Base-by-base conservation (phyloP, 23 tunicate species). In the Trididemnum clinides region DNA sequence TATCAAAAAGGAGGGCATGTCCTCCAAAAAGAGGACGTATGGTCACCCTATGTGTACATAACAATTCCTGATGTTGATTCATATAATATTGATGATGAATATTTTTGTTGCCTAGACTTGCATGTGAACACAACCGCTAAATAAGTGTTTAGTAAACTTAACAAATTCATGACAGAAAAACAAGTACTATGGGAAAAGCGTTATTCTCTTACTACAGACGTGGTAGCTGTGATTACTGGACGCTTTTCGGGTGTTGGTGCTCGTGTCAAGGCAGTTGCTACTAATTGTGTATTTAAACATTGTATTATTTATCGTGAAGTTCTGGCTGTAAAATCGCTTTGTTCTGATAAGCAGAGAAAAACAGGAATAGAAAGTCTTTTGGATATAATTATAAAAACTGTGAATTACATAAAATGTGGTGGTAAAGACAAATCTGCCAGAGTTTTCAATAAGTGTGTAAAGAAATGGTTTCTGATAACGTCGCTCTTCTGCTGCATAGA, bases 401-500 rank as follows among this genome's bases (percentile, higher is more conserved):
- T 81, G 75, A 81, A 81, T 81, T 81, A 34, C 50, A 64, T 81
- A 81, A 81, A 81, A 81, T 81, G 85, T 81, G 85, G 85, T 81
- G 85, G 85, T 81, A 63, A 81, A 81, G 77, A 33, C 64, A 64
- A 49, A 70, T 70, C 38, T 70, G 77, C 39, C 69, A 31, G 77
- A 70, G 37, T 70, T 30, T 70, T 70, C 30, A 6, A 70, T 27
- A 70, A 70, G 77, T 70, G 27, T 70, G 77, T 70, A 7, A 63
- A 63, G 71, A 63, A 63, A 63, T 63, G 71, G 71, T 10, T 21
- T 63, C n/a, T n/a, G n/a, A n/a, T n/a, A n/a, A n/a, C 37, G 77
- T 70, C 77, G 30, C 77, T 70, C 77, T 70, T 70, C 39, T 70
- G 77, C 38, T 70, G 30, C 77, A 31, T 70, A 70, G 37, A 70